Evolutionary conservation across 2,888 invertebrate species (phyloP).

Genomic region (Scaptomyza cyrtandrae): DNA sequence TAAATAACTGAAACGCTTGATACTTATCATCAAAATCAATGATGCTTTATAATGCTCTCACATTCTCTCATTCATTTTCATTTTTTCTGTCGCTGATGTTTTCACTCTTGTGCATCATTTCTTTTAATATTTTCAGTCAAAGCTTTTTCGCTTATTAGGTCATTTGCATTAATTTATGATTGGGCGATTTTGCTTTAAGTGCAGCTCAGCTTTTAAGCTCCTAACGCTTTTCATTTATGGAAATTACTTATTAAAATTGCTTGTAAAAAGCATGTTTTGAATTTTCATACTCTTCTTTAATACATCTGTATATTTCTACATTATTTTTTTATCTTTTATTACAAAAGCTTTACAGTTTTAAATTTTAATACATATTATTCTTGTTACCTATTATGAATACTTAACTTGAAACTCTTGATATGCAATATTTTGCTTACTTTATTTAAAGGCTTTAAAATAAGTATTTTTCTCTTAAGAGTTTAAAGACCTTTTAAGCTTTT

Average conservation of each 20-base stretch:
- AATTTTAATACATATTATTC: too few species aligned
- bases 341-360: too few species aligned
- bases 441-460: too few species aligned
- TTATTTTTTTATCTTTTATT: too few species aligned
- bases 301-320: too few species aligned
- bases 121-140: conserved; percentile 6
- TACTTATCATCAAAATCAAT: conserved; percentile 41
- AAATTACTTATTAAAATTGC: background rate
- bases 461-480: too few species aligned
- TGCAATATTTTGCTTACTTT: too few species aligned
- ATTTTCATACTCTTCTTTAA: too few species aligned
- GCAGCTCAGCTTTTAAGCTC: background rate
- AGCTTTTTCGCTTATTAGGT: conserved; percentile 8
- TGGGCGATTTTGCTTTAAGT: background rate
- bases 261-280: background rate
- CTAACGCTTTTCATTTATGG: background rate
- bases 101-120: conserved; percentile 17
- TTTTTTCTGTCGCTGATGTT: conserved; percentile 12
- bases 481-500: too few species aligned
- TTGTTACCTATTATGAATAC: too few species aligned
- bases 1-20: conserved; percentile 12
- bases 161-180: background rate
- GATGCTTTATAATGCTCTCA: conserved; percentile 16
- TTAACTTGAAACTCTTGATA: too few species aligned
- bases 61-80: conserved; percentile 9